Base-by-base conservation (phyloP, 1,140 invertebrate species). In the Atopsyche davidsoni region DNA sequence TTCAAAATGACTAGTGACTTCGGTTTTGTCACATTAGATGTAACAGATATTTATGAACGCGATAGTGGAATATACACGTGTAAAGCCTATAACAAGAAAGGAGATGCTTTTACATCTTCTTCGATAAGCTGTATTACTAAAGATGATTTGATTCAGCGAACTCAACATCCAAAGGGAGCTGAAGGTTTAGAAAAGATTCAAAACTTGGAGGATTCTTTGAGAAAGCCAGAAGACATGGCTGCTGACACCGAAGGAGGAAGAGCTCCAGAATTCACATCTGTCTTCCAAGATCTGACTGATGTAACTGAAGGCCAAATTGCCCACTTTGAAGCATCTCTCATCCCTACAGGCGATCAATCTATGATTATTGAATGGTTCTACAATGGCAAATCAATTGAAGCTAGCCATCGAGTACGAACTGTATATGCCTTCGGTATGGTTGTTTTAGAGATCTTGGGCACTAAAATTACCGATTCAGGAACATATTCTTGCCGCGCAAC, bases 301-400 rank as follows among this genome's bases (percentile, higher is more conserved):
- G 72, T 94, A 11, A 85, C 79, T 9, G 91, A 94, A 74, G 89
- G 90, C 31, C 89, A 94, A 70, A 86, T 93, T 58, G 91, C 90
- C 60, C 91, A 94, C 63, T 96, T 95, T 65, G 93, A 97, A 72
- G 93, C 91, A 11, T 91, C 89, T 28, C 75, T 98, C 0, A 86
- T 91, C 34, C 94, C 94, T 9, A 85, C 92, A 41, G 92, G 92
- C 17, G 94, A 98, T 67, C 91, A 96, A 64, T 90, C 85, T 19
- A 97, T 98, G 93, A 81, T 86, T 19, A 90, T 98, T 19, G 92
- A 98, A 76, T 99, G 95, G 95, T 95, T 95, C 76, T 96, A 89
- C 61, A 94, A 99, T 67, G 89, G 86, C 24, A 85, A 96, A 66
- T 63, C 81, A 0, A 76, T 96, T 38, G 87, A 91, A 70, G 89